Evolutionary conservation across 2,888 invertebrate genomes (phyloP).

Genomic region (Oscheius myriophilus): DNA sequence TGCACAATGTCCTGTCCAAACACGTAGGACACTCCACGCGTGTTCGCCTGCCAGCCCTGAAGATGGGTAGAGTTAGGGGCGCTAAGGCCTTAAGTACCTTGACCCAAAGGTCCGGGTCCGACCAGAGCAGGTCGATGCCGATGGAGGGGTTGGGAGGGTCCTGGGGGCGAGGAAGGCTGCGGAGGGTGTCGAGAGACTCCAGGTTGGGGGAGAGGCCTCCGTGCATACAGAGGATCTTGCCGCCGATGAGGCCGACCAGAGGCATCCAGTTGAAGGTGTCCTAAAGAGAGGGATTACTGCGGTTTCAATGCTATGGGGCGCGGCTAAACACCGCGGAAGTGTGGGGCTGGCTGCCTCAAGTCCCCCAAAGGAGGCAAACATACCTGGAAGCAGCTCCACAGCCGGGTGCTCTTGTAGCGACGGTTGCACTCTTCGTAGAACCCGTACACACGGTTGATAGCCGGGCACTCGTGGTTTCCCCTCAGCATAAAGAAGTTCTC

Average conservation of each 20-base stretch:
- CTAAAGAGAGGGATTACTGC: no score
- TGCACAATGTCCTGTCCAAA: slow-evolving; percentile 76
- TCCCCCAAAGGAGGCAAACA: no score
- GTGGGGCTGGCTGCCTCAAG: no score
- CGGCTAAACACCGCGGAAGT: no score
- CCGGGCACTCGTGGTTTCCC: slow-evolving; percentile 57
- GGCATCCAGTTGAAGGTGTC: slow-evolving; percentile 69
- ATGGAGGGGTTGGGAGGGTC: slow-evolving; percentile 66
- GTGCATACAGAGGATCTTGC: slow-evolving; percentile 63
- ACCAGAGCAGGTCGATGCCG: slow-evolving; percentile 58
- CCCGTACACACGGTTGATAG: slow-evolving; percentile 61
- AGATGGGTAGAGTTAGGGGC: no score
- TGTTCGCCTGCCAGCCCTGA: slow-evolving; percentile 59
- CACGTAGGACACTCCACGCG: slow-evolving; percentile 75
- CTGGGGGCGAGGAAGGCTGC: slow-evolving; percentile 59
- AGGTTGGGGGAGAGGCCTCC: slow-evolving; percentile 65
- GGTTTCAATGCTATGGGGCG: no score
- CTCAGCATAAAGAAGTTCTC: slow-evolving; percentile 57
- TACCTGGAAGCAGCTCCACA: slow-evolving; percentile 60
- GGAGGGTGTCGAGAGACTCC: slow-evolving; percentile 56
- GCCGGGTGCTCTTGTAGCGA: slow-evolving; percentile 51
- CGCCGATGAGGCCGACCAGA: slow-evolving; percentile 59
- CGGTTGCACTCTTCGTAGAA: no score
- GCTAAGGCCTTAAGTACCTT: no score
- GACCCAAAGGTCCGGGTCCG: slow-evolving; percentile 59